phyloP scores from a whole-genome alignment of 2,797 vertebrate species.

The Melanotaenia trifasciata region DNA sequence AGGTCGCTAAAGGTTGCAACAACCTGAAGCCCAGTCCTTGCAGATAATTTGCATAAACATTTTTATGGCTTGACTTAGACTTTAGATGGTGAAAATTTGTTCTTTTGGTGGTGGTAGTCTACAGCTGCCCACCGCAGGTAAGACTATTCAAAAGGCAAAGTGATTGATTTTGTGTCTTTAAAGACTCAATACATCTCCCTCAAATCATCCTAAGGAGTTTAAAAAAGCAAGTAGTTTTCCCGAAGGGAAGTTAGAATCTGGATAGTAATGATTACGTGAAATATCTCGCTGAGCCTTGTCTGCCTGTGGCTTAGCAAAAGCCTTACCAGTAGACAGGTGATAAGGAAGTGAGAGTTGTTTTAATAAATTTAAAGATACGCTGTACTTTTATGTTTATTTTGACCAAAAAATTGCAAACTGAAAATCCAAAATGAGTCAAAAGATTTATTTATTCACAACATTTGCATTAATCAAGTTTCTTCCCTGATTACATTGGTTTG shows the following conservation, averaged over 20 bases:
- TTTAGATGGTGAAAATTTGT: neutral
- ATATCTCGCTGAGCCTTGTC: conserved; percentile 54
- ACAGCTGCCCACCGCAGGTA: neutral
- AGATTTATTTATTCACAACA: conserved; percentile 6
- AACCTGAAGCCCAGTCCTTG: neutral
- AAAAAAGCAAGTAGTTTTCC: conserved; percentile 46
- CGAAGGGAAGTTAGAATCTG: conserved; percentile 56
- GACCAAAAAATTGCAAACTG: neutral
- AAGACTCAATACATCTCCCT: conserved; percentile 27
- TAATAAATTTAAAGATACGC: conserved; percentile 23
- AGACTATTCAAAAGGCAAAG: conserved; percentile 5
- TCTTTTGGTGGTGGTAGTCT: too few species aligned
- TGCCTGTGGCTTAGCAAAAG: conserved; percentile 52
- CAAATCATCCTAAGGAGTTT: conserved; percentile 46
- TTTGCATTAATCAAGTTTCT: neutral
- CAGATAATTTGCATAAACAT: neutral
- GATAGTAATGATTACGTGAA: conserved; percentile 55
- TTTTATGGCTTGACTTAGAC: neutral
- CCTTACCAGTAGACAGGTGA: conserved; percentile 41
- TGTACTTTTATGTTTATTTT: neutral
- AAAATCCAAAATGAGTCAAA: too few species aligned
- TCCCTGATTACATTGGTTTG: neutral
- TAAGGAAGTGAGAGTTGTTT: conserved; percentile 31
- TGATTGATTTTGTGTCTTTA: conserved; percentile 35
- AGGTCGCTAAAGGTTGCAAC: conserved; percentile 16